Conservation (phyloP, 2,113 vertebrate species). For the Indicator indicator region DNA sequence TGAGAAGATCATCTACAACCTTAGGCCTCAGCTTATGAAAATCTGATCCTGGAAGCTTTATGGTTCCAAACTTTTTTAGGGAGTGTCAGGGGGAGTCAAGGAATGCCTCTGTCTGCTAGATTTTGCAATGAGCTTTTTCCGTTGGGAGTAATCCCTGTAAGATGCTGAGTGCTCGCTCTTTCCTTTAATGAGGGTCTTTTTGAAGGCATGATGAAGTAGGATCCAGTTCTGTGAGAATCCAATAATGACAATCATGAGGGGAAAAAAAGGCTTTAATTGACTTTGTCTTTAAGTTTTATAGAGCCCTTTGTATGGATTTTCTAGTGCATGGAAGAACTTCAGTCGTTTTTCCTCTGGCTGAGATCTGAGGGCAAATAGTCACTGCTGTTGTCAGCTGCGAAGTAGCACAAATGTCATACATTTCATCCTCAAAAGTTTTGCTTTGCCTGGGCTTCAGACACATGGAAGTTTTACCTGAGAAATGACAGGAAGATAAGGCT, state of each 20-base stretch:
- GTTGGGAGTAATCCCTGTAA: neutral
- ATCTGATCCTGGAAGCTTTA: neutral
- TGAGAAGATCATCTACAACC: slow-evolving; percentile 40
- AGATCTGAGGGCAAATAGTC: neutral
- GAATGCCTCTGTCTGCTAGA: neutral
- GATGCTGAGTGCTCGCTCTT: neutral
- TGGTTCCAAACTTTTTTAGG: neutral
- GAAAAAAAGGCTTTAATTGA: neutral
- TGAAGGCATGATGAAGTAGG: neutral
- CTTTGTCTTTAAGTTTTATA: slow-evolving; percentile 3
- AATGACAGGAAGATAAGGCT: slow-evolving; percentile 40
- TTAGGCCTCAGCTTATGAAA: slow-evolving; percentile 48
- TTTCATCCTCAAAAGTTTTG: neutral
- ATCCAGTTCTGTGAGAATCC: neutral
- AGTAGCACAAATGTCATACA: rapidly evolving
- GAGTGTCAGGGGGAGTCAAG: neutral
- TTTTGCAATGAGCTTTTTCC: neutral
- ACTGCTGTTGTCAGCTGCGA: neutral
- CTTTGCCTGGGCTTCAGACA: neutral
- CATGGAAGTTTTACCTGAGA: neutral
- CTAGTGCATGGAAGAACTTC: neutral
- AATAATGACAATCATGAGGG: slow-evolving; percentile 5
- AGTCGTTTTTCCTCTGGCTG: neutral
- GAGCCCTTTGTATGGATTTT: slow-evolving; percentile 9
- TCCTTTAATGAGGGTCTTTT: neutral